Base-by-base conservation (phyloP, 1,140 invertebrate species). In the Schlechtendalia chinensis region DNA sequence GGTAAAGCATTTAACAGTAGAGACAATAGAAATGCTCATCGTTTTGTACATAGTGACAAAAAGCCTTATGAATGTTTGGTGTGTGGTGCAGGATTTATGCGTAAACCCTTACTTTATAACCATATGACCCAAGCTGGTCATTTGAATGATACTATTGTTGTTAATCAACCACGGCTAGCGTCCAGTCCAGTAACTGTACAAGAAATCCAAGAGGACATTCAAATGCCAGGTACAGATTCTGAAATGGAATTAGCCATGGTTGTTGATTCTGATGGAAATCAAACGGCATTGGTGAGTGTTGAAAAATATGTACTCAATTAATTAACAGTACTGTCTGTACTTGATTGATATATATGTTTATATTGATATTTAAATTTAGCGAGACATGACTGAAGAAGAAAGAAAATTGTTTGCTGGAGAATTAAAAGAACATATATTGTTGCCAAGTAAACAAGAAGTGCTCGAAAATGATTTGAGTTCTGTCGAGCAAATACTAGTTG, bases 21-120 rank as follows among this genome's bases (percentile, higher is more conserved):
- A 61, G 94, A 95, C 86, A 95, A 95, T 85, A 88, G 93, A 77
- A 94, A 95, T 87, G 91, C 93, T 16, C 93, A 95, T 85, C 88
- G 92, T 61, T 94, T 93, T 85, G 91, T 94, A 59, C 93, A 95
- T 85, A 93, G 92, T 82, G 91, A 94, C 83, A 93, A 94, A 84
- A 95, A 95, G 83, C 93, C 93, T 0, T 95, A 94, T 84, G 92
- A 94, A 85, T 95, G 94, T 85, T 85, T 91, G 45, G 89, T 92
- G 3, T 95, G 94, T 84, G 92, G 92, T 4, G 89, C 90, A 82
- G 93, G 92, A 12, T 95, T 93, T 83, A 94, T 94, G 93, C 86
- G 94, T 27, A 94, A 94, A 84, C 92, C 93, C 19, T 86, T 92
- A 59, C 87, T 95, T 0, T 91, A 93, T 82, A 87, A 90, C n/a